Base-by-base conservation (phyloP, 2,888 invertebrate species). In the Mactromeris polynyma region DNA sequence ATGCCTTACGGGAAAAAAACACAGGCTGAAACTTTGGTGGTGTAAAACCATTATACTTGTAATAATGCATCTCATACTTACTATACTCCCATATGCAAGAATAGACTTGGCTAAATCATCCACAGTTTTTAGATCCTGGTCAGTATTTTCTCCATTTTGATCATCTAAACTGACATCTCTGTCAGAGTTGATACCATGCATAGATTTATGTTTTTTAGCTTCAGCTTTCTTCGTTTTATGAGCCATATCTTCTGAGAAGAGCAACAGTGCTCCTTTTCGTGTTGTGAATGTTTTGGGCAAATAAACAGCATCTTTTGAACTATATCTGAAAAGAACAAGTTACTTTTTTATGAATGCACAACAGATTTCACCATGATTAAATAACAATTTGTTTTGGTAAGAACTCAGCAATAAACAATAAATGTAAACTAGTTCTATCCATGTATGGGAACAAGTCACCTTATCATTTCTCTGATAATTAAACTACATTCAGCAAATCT, bases 261-360 rank as follows among this genome's bases (percentile, higher is more conserved):
- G 89, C 36, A 96, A 91, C 54, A 96, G 90, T 0, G 96, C 96
- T 21, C 96, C 96, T 91, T 95, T 96, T 21, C 96, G 92, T 7
- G 96, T 96, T 2, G 95, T 96, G 90, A 96, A 96, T 21, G 96
- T 96, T 90, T 96, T 96, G 0, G 96, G 96, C 31, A 96, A 91
- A 64, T 94, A 89, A 4, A 95, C 92, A 38, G 95, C 93, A 54
- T 91, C 89, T 77, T 92, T 91, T 21, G 89, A 85, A 81, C 90
- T 89, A 78, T 86, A 87, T 54, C 90, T 89, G 81, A 83, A n/a
- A 83, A 84, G 42, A 42, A 58, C 2, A 40, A 26, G 26, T 26
- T 38, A 42, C 31, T 19, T 9, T 14, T 31, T 81, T n/a, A n/a
- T n/a, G n/a, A n/a, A n/a, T n/a, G n/a, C n/a, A n/a, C n/a, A n/a